Evolutionary conservation across 2,888 invertebrate genomes (phyloP).

Genomic region (Thyatira batis): DNA sequence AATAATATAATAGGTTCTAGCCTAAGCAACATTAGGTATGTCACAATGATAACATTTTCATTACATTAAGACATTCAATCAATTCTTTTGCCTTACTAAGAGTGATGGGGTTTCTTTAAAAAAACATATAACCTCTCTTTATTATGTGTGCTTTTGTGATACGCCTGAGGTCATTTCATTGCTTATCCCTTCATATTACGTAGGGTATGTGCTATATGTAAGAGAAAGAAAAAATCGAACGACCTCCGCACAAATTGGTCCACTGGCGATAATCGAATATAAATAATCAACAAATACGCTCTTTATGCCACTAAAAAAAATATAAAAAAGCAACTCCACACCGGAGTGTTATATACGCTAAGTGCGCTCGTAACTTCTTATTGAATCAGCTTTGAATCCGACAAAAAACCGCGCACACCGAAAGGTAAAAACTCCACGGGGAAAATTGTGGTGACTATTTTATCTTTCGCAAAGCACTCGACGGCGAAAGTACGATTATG

Average conservation of each 20-base stretch:
- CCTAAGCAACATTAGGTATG: too few species aligned
- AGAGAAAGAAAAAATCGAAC: neutral
- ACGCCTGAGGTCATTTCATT: neutral
- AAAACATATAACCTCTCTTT: neutral
- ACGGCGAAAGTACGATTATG: constrained; percentile 65
- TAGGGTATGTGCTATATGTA: neutral
- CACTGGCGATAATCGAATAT: constrained; percentile 56
- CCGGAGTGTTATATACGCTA: constrained; percentile 33
- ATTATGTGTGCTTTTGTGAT: neutral
- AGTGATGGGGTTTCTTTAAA: neutral
- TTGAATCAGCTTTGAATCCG: constrained; percentile 66
- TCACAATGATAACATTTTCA: neutral
- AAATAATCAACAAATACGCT: constrained; percentile 54
- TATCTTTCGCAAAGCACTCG: constrained; percentile 60
- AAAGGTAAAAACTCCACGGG: constrained; percentile 63
- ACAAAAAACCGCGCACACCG: constrained; percentile 47
- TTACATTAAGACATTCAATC: neutral
- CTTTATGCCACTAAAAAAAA: constrained; percentile 10
- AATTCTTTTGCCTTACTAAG: neutral
- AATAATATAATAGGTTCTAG: too few species aligned
- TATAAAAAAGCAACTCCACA: constrained; percentile 11
- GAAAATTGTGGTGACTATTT: constrained; percentile 70
- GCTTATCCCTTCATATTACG: neutral
- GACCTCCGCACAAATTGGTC: constrained; percentile 39
- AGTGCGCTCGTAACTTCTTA: constrained; percentile 64